Conservation (phyloP, 2,888 invertebrate species). For the Xylota segnis region DNA sequence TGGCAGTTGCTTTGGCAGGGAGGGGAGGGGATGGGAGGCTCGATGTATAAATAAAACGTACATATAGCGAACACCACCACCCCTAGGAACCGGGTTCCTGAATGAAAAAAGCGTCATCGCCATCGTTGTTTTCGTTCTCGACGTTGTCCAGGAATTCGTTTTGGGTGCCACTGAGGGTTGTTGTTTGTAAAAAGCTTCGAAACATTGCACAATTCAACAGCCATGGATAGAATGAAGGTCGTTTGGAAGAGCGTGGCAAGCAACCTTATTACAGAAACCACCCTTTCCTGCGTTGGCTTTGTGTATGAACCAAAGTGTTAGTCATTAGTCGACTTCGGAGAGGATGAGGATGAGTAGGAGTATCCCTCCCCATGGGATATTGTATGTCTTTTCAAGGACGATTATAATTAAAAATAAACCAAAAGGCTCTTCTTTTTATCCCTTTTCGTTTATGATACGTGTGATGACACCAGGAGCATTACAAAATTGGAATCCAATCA, state of each 20-base stretch:
- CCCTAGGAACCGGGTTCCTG: slow-evolving; percentile 67
- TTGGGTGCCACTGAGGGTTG: slow-evolving; percentile 44
- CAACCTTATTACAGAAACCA: slow-evolving; percentile 49
- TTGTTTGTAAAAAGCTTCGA: slow-evolving; percentile 69
- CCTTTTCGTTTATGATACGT: slow-evolving; percentile 1
- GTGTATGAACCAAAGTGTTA: slow-evolving; percentile 57
- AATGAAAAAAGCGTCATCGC: slow-evolving; percentile 73
- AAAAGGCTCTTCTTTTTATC: slow-evolving; percentile 52
- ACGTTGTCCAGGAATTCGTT: slow-evolving; percentile 59
- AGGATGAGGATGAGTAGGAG: background rate
- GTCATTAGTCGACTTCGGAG: slow-evolving; percentile 64
- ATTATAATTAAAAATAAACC: slow-evolving; percentile 67
- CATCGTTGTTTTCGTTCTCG: slow-evolving; percentile 55
- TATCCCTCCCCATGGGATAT: background rate
- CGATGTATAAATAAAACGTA: slow-evolving; percentile 27
- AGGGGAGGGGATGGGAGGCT: no score
- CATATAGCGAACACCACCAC: slow-evolving; percentile 38
- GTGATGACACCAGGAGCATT: slow-evolving; percentile 12
- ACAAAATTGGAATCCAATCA: slow-evolving; percentile 58
- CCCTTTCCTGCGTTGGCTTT: slow-evolving; percentile 62
- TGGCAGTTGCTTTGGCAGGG: slow-evolving; percentile 19
- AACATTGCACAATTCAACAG: slow-evolving; percentile 73
- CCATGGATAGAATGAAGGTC: slow-evolving; percentile 70
- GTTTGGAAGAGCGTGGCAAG: slow-evolving; percentile 52
- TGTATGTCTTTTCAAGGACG: slow-evolving; percentile 62